Evolutionary conservation across 2,113 vertebrate species (phyloP), one percentile per base, ranked within the genome.

Genomic region (Phalacrocorax aristotelis): DNA sequence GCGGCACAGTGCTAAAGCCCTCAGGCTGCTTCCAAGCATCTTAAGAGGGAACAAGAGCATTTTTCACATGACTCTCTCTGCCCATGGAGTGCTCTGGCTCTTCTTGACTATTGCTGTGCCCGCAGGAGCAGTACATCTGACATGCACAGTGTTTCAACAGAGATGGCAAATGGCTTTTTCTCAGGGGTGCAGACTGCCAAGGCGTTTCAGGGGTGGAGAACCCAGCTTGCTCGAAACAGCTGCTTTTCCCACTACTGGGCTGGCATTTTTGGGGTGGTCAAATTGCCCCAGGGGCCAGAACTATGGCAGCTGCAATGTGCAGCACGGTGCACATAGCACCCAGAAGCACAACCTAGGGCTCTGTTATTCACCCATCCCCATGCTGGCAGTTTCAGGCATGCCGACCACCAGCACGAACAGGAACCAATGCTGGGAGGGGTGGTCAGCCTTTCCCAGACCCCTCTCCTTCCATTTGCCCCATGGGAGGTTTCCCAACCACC

Each of bases 1-100:
- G 97, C 95, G 75, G 97, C 97, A 97, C 97, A 97, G 97, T 96
- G 95, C 96, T 97, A 89, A 96, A 97, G 97, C 97, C 98, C 98
- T 97, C 95, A 88, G 97, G 97, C 97, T 97, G 95, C 97, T 97
- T 97, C 95, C 95, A 91, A 97, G 95, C 97, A 97, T 97, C 97
- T 97, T 97, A 95, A 95, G 96, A 95, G 95, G 95, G 94, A 97
- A 97, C 92, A 95, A 97, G 97, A 97, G 95, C 94, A 95, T 97
- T 97, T 97, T 97, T 97, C 96, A 97, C 96, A 97, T 95, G 95
- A 89, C 96, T 97, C 92, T 96, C 90, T 89, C 95, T 62, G 94
- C 95, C 97, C 57, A 13, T 79, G 91, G 93, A 95, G 93, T 89
- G 89, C 92, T 87, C 96, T 90, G 95, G 90, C 95, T 97, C 94